phyloP scores from a whole-genome alignment of 2,888 invertebrate species.

The Oligia strigilis region DNA sequence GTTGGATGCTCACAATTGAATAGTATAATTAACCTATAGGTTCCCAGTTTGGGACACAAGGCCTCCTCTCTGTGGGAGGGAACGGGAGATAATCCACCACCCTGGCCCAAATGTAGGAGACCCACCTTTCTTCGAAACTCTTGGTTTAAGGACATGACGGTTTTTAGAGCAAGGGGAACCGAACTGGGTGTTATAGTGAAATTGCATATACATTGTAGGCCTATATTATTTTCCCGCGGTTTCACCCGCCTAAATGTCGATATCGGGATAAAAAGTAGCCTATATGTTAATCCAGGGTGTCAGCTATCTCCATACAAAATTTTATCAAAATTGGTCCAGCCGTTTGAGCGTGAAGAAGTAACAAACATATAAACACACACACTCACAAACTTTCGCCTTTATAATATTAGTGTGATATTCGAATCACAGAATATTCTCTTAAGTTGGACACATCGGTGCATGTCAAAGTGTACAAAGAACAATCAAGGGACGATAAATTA shows the following conservation, averaged over 20 bases:
- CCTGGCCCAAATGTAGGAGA: neutral
- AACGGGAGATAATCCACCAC: no score
- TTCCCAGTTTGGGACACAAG: neutral
- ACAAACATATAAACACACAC: no score
- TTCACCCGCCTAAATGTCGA: no score
- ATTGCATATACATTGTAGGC: no score
- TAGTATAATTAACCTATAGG: neutral
- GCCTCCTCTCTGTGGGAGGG: neutral
- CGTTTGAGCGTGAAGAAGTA: no score
- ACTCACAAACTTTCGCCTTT: no score
- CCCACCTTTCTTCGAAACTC: neutral
- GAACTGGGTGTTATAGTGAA: no score
- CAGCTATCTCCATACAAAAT: no score
- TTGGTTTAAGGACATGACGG: no score
- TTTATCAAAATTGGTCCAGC: no score
- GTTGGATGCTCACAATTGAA: neutral
- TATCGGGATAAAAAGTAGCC: no score
- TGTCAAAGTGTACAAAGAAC: constrained; percentile 17
- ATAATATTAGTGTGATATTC: neutral
- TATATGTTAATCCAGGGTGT: no score
- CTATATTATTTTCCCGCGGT: neutral
- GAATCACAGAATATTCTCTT: neutral
- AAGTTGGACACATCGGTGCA: neutral
- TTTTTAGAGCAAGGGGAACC: neutral
- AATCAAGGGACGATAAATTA: constrained; percentile 10